Conservation (phyloP, 2,888 invertebrate genomes). For the Oscheius myriophilus region DNA sequence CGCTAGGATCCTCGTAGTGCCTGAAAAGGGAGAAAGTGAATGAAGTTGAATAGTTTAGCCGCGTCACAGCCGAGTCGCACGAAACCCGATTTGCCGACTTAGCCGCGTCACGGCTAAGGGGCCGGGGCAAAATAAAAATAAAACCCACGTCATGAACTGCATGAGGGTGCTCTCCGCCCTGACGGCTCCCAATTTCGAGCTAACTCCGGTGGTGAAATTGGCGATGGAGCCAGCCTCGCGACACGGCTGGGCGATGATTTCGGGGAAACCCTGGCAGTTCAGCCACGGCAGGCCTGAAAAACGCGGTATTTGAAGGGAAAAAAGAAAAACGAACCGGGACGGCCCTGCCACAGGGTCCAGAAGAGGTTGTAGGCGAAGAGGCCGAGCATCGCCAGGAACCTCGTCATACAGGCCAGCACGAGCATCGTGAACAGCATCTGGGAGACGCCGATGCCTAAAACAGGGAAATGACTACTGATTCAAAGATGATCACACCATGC, state of each 20-base stretch:
- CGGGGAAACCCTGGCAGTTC: conserved; percentile 65
- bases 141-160: conserved; percentile 63
- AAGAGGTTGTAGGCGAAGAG: conserved; percentile 65
- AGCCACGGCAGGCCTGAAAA: conserved; percentile 66
- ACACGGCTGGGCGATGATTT: conserved; percentile 58
- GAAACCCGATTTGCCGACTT: neutral
- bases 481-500: too few relatives aligned
- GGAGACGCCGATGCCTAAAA: conserved; percentile 68
- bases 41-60: neutral
- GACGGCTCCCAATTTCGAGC: conserved; percentile 51
- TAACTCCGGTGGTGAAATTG: conserved; percentile 48
- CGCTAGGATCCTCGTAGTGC: conserved; percentile 58
- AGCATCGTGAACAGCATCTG: conserved; percentile 60
- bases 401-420: conserved; percentile 61
- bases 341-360: conserved; percentile 59
- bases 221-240: conserved; percentile 60
- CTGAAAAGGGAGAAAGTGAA: too few relatives aligned
- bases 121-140: neutral
- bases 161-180: conserved; percentile 60
- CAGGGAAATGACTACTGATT: neutral
- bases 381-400: conserved; percentile 62
- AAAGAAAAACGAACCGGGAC: conserved; percentile 37
- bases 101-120: neutral
- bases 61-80: too few relatives aligned
- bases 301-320: too few relatives aligned